These are phyloP conservation scores for Podiceps cristatus DNA, from an alignment of 2,113 vertebrate species.

Conservation along the genomic window DNA sequence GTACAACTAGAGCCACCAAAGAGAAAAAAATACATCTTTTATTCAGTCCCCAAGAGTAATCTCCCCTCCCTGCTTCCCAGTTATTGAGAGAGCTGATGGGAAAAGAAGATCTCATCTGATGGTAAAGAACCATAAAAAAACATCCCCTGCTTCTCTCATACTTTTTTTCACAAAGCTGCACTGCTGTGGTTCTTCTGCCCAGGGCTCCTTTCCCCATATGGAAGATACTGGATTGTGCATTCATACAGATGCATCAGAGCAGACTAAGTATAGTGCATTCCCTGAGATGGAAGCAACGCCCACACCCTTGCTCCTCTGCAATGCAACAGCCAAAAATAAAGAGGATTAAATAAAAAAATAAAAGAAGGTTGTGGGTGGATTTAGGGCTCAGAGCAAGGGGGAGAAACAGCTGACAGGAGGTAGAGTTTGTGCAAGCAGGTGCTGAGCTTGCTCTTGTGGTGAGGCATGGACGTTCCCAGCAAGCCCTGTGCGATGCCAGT, in stretches of 20 bases:
- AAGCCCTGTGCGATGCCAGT: background rate
- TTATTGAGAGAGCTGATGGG: background rate
- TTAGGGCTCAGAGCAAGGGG: background rate
- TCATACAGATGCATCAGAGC: conserved; percentile 60
- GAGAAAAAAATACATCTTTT: background rate
- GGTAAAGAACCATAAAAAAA: conserved; percentile 14
- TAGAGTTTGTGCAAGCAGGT: background rate
- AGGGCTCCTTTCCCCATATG: conserved; percentile 42
- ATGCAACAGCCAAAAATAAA: conserved; percentile 37
- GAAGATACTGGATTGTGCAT: conserved; percentile 45
- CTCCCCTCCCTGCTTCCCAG: background rate
- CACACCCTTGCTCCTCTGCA: conserved; percentile 43
- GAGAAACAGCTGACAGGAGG: background rate
- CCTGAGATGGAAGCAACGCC: conserved; percentile 45
- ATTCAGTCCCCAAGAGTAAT: background rate
- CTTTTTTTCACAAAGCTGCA: background rate
- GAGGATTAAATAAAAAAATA: conserved; percentile 51
- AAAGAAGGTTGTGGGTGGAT: conserved; percentile 47
- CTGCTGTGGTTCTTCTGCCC: conserved; percentile 31
- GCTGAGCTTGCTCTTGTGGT: background rate
- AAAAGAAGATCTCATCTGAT: background rate
- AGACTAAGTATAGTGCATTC: conserved; percentile 57
- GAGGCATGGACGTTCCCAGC: background rate
- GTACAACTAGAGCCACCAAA: background rate
- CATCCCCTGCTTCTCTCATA: background rate